Base-by-base conservation (phyloP, 2,113 vertebrate species). In the Cettia cetti region DNA sequence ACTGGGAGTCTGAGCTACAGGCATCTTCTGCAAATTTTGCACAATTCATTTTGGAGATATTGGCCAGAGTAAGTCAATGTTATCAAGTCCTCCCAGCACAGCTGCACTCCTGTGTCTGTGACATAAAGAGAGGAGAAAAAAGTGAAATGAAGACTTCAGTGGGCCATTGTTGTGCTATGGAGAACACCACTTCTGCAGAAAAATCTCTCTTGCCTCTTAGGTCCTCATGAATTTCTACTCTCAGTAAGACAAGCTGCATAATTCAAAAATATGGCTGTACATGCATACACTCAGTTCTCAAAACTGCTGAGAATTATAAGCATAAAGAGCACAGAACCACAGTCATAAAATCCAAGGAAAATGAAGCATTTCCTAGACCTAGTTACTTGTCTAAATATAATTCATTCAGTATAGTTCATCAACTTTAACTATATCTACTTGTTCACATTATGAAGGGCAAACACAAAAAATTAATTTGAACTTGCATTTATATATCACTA, bases 391-490 rank as follows among this genome's bases (percentile, higher is more conserved):
- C 44, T 86, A 93, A 88, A 89, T 57, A 83, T 92, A 95, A 93
- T 93, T 96, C 26, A 86, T 68, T 66, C 71, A 93, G 52, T 81
- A 71, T 81, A 93, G 71, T 78, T 95, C 71, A 83, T 90, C 92
- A 93, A 24, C 42, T 82, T 89, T 90, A 92, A 84, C 61, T 75
- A 13, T 94, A 93, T 66, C 79, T 88, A n/a, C 71, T 95, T 94
- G 54, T 80, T 90, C 79, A 77, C 33, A 71, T 80, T 88, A 88
- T 66, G 79, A 94, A 96, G 87, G 90, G 95, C 87, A 95, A 86
- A 90, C 60, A 91, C 30, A 56, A 80, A 77, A 70, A 92, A 92
- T 16, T 44, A 30, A 82, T 80, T 91, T 80, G 61, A 88, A 83
- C 66, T 88, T 33, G 31, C 28, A 57, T 68, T 92, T 80, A 49